Percentiles rank a stretch among this genome's conserved stretches.
These are phyloP conservation scores for Plebejus anna DNA, from an alignment of 2,888 invertebrate genomes.

Conservation along the genomic window DNA sequence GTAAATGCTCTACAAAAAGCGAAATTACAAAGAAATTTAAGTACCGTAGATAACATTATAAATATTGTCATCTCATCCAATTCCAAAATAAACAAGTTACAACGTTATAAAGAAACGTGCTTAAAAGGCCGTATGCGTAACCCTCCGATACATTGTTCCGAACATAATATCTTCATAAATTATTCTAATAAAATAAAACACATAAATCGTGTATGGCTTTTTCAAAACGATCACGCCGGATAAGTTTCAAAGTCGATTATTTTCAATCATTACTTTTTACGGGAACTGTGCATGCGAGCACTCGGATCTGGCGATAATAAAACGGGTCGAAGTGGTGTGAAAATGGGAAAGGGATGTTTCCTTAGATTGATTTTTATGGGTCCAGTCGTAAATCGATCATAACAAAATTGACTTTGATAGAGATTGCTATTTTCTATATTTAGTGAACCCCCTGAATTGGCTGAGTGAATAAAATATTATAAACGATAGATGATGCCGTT, in stretches of 20 bases:
- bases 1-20: neutral
- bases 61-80: conserved; percentile 6
- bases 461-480: too few relatives aligned
- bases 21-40: neutral
- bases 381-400: conserved; percentile 13
- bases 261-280: conserved; percentile 23
- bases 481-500: too few relatives aligned
- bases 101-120: conserved; percentile 3
- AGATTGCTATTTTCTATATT: neutral
- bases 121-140: neutral
- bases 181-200: conserved; percentile 8
- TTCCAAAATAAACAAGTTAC: neutral
- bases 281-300: neutral
- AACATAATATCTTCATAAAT: neutral
- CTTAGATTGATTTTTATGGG: conserved; percentile 14
- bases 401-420: neutral
- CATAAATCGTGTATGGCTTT: conserved; percentile 7
- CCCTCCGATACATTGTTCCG: neutral
- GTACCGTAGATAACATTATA: neutral
- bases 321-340: neutral
- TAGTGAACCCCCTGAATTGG: neutral
- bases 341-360: conserved; percentile 14
- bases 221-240: conserved; percentile 1
- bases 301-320: neutral
- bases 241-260: conserved; percentile 26